Percentiles rank a stretch among this genome's conserved stretches.
Conservation (phyloP, 2,113 vertebrate genomes). For the Apteryx mantelli region DNA sequence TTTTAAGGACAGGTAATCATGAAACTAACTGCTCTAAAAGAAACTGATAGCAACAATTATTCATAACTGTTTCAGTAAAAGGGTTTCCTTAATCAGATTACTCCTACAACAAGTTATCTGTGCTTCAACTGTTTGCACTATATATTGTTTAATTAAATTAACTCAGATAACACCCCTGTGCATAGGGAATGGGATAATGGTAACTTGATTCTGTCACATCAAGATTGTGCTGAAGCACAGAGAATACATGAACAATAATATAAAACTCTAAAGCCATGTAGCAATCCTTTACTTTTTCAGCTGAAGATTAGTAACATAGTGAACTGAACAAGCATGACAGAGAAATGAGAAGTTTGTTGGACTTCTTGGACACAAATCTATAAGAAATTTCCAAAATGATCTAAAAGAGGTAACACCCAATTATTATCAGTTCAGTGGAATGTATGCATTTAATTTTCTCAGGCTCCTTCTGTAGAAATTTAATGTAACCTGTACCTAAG, state of each 20-base stretch:
- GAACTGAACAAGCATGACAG: neutral
- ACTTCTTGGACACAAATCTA: neutral
- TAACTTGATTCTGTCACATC: neutral
- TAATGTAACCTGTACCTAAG: neutral
- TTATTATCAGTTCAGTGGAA: neutral
- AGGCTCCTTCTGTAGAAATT: neutral
- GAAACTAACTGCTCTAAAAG: neutral
- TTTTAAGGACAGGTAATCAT: neutral
- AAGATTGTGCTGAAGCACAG: neutral
- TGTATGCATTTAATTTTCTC: neutral
- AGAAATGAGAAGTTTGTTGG: neutral
- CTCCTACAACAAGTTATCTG: neutral
- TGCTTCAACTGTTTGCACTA: neutral
- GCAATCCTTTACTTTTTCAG: neutral
- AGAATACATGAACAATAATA: neutral
- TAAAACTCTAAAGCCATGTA: neutral
- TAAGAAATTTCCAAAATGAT: neutral
- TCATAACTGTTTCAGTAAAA: neutral
- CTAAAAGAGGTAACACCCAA: neutral
- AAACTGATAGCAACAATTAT: neutral
- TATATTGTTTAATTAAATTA: conserved; percentile 15
- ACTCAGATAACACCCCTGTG: neutral
- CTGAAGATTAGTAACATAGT: neutral
- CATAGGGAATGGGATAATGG: neutral
- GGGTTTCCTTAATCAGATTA: neutral